Evolutionary conservation across 2,113 vertebrate genomes (phyloP).

Genomic region (Oryzias javanicus): DNA sequence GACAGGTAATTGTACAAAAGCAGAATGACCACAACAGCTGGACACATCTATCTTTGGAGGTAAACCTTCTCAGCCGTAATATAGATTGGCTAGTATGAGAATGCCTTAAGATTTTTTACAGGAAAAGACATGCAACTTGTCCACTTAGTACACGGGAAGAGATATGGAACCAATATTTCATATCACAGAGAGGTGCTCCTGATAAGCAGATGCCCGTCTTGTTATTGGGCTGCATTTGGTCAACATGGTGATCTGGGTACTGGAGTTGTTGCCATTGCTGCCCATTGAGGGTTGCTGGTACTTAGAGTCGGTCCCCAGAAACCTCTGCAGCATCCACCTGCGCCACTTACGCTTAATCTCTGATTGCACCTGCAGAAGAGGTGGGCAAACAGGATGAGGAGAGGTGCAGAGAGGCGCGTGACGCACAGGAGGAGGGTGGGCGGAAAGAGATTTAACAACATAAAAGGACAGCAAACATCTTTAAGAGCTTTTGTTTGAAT

Average conservation of each 20-base stretch:
- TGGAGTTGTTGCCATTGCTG: constrained; percentile 91
- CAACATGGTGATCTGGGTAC: constrained; percentile 94
- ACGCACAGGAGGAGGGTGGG: neutral
- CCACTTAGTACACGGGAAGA: neutral
- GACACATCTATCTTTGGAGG: too few species aligned
- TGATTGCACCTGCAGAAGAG: constrained; percentile 84
- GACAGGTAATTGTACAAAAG: too few species aligned
- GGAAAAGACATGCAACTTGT: too few species aligned
- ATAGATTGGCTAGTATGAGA: too few species aligned
- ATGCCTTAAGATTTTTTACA: too few species aligned
- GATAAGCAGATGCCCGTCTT: constrained; percentile 81
- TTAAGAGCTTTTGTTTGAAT: constrained; percentile 18
- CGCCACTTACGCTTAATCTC: constrained; percentile 96
- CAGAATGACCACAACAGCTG: too few species aligned
- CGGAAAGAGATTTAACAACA: constrained; percentile 12
- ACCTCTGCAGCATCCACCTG: constrained; percentile 88
- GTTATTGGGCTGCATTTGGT: constrained; percentile 87
- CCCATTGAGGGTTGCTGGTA: constrained; percentile 87
- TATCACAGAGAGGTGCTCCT: constrained; percentile 84
- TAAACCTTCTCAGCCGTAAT: too few species aligned
- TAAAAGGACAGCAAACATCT: constrained; percentile 23
- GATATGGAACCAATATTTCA: constrained; percentile 51
- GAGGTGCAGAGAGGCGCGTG: neutral
- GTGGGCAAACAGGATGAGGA: constrained; percentile 36
- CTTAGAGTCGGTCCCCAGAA: constrained; percentile 83